A percentile compares a stretch with the other conserved stretches of the same genome.
These are phyloP conservation scores for Ophioderma brevispina DNA, from an alignment of 35 echinoderm and acorn worm species.

Conservation along the genomic window DNA sequence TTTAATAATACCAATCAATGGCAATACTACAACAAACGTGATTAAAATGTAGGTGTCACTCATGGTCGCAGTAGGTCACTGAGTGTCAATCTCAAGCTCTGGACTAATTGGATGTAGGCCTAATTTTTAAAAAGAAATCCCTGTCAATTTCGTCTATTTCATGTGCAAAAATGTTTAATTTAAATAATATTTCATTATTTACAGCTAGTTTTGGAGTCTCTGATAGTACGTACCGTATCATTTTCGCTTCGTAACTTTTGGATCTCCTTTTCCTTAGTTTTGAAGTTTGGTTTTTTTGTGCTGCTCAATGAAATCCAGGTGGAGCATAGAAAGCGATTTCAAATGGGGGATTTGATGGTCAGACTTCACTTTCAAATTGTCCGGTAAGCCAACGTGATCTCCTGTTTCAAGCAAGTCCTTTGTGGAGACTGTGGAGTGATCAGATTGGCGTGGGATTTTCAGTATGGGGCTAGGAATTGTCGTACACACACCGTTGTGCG, in stretches of 20 bases:
- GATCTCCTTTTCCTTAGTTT: slow-evolving; percentile 61
- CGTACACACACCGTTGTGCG: slow-evolving; percentile 16
- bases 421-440: not conserved
- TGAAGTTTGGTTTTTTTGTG: slow-evolving; percentile 79
- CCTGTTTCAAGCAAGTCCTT: not conserved
- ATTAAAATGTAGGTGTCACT: no score
- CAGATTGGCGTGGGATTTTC: slow-evolving; percentile 1
- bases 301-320: slow-evolving; percentile 92
- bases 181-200: no score
- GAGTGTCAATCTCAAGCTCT: no score
- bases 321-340: slow-evolving; percentile 83
- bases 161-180: no score
- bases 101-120: no score
- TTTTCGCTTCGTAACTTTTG: slow-evolving; percentile 81
- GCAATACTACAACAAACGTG: no score
- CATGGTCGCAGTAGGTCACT: no score
- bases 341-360: slow-evolving; percentile 78
- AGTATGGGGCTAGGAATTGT: slow-evolving; percentile 16
- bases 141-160: no score
- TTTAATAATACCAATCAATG: no score
- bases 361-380: slow-evolving; percentile 39
- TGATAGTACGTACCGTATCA: slow-evolving; percentile 90
- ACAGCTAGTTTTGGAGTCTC: no score
- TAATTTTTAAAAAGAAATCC: no score
- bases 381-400: slow-evolving; percentile 3